Evolutionary conservation across 37 sponge, comb jelly and placozoan genomes (phyloP), one percentile per base, ranked within the genome.

Genomic region (Hormiphora californensis): DNA sequence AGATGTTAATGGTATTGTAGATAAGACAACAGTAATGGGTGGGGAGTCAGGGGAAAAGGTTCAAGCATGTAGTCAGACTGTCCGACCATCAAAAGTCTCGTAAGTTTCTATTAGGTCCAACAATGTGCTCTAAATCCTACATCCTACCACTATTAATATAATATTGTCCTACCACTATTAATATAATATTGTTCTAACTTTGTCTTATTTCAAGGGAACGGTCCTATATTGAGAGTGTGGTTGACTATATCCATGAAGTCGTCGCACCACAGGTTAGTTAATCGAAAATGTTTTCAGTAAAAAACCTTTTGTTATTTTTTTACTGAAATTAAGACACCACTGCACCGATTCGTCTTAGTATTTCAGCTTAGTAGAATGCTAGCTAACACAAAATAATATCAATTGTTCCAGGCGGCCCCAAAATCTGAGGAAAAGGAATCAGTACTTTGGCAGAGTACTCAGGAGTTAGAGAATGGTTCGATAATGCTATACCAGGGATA

Each of bases 211-310:
- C 12, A 35, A 65, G 67, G 28, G 67, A 65, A 33, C 21, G 67
- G 35, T 65, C 67, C 3, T 65, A 65, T 38, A 65, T 65, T 0
- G 67, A 65, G 37, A 65, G 67, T 32, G 67, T 65, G 21, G 67
- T 65, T 2, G 37, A 65, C 35, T 65, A 65, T 19, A 65, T 65
- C 37, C 67, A 65, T 28, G 67, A 65, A 19, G 67, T 65, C 8
- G 67, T 65, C 5, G 67, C 67, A 19, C 67, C 67, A 28, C 67
- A 65, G 37, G 67, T 65, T 15, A 65, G 9, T 32, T 28, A 19
- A n/a, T n/a, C n/a, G n/a, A n/a, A n/a, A 33, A 59, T 25, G 11
- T 59, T 59, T 49, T 49, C 53, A 15, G 12, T 49, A 49, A 49
- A 17, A 49, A 49, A 15, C 15, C 53, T 49, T 15, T 15, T 15